Conservation (phyloP, 2,113 vertebrate species). For the Colius striatus region DNA sequence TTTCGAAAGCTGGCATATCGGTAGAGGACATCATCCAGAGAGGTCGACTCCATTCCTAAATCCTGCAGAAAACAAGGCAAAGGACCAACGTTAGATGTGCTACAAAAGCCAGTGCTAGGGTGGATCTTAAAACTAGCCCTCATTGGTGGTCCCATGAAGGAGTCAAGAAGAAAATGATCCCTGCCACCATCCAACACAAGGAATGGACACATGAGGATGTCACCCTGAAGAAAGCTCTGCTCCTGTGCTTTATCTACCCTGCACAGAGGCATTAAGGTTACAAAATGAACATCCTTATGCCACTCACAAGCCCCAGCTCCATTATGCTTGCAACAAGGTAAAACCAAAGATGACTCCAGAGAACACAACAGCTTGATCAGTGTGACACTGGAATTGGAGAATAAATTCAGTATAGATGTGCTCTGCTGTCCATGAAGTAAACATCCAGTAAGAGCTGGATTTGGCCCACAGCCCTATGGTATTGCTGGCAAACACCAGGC, state of each 20-base stretch:
- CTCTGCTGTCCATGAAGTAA: background rate
- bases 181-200: background rate
- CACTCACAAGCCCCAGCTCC: background rate
- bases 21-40: conserved; percentile 95
- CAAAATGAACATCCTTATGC: background rate
- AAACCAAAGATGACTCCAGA: background rate
- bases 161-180: background rate
- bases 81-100: background rate
- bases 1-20: conserved; percentile 98
- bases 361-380: background rate
- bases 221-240: background rate
- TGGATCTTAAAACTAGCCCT: background rate
- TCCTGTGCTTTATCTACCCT: background rate
- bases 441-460: background rate
- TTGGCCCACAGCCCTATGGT: accelerated
- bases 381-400: background rate
- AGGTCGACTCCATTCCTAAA: conserved; percentile 97
- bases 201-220: accelerated
- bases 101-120: background rate
- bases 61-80: conserved; percentile 81
- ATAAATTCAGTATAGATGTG: background rate
- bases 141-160: background rate
- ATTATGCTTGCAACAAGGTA: too few species aligned
- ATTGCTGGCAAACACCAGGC: background rate
- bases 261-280: background rate